Evolutionary conservation across 2,797 vertebrate genomes (phyloP).

Genomic region (Tapirus indicus): DNA sequence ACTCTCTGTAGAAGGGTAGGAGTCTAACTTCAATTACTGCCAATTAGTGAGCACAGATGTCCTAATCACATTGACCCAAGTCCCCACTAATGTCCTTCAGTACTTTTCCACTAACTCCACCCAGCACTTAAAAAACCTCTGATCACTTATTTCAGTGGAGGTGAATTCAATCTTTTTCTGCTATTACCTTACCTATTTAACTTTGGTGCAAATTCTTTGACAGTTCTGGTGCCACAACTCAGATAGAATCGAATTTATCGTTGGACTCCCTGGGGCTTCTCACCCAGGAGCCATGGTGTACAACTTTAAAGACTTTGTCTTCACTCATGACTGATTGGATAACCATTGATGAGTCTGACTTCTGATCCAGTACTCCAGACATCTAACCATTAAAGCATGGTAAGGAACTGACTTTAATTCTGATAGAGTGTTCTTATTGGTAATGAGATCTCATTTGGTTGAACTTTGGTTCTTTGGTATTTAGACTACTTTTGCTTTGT

Average conservation of each 20-base stretch:
- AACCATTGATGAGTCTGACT: neutral
- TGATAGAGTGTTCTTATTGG: neutral
- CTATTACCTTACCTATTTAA: neutral
- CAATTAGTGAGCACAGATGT: neutral
- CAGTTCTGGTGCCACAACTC: neutral
- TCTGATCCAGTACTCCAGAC: neutral
- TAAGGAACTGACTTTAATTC: neutral
- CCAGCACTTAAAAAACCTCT: neutral
- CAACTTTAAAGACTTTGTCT: neutral
- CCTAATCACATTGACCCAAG: neutral
- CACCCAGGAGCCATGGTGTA: neutral
- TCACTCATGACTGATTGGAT: neutral
- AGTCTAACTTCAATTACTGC: neutral
- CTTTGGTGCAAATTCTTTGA: neutral
- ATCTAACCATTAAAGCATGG: neutral
- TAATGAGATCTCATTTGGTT: neutral
- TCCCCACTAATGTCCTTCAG: neutral
- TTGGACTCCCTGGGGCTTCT: accelerated
- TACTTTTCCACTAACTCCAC: neutral
- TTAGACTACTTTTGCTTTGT: neutral
- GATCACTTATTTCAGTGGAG: neutral
- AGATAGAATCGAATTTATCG: neutral
- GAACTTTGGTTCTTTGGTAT: neutral
- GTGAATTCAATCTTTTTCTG: neutral
- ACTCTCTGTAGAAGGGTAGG: neutral